Percentiles rank a stretch among this genome's conserved stretches.
Evolutionary conservation across 2,113 vertebrate species (phyloP).

Genomic region (Eulacestoma nigropectus): DNA sequence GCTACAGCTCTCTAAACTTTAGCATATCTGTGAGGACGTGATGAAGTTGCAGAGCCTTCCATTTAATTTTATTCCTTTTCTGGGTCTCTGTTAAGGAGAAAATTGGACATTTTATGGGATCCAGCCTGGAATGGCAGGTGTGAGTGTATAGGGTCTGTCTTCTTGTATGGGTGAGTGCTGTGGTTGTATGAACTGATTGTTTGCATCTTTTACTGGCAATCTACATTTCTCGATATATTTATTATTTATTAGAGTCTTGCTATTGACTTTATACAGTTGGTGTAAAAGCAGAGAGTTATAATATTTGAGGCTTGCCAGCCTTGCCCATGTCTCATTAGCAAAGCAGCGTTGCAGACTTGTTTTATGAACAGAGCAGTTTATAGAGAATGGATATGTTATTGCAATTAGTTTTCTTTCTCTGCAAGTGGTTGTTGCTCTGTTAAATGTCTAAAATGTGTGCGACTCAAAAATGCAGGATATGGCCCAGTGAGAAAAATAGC

Average conservation of each 20-base stretch:
- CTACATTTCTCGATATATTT: not conserved
- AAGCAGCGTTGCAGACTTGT: not conserved
- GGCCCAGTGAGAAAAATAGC: conserved; percentile 32
- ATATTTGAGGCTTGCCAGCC: not conserved
- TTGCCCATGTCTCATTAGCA: not conserved
- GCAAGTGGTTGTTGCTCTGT: conserved; percentile 14
- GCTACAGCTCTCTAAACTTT: not conserved
- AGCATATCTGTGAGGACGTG: not conserved
- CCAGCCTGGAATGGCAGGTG: not conserved
- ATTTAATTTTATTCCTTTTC: not conserved
- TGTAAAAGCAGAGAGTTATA: not conserved
- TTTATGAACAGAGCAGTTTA: conserved; percentile 7
- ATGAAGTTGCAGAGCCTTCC: not conserved
- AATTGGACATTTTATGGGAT: not conserved
- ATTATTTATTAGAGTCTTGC: not conserved
- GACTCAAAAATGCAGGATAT: conserved; percentile 33
- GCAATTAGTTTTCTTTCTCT: conserved; percentile 31
- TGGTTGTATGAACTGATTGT: not conserved
- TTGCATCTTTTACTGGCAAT: not conserved
- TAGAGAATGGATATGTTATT: conserved; percentile 12
- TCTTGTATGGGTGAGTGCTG: not conserved
- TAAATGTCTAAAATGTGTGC: not conserved
- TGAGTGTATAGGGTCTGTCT: not conserved
- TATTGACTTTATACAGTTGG: not conserved
- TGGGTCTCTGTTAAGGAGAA: not conserved